Evolutionary conservation across 2,888 invertebrate genomes (phyloP), one percentile per base, ranked within the genome.

Genomic region (Eumacrocentrus americanus): DNA sequence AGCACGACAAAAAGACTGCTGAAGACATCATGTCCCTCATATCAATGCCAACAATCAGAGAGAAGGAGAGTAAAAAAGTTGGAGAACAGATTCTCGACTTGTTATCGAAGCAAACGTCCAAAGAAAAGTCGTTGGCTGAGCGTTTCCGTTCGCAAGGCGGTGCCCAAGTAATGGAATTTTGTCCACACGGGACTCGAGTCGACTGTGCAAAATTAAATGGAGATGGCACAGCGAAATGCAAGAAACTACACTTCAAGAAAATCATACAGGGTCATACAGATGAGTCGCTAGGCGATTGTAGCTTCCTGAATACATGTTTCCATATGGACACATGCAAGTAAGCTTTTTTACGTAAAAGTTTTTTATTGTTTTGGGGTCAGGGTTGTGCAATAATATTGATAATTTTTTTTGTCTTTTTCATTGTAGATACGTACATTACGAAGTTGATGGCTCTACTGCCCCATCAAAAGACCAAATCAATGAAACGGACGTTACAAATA

Each of bases 281-380:
- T 77, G 95, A 96, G 81, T 88, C 92, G 0, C 84, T 98, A 1
- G 98, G 98, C 0, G 98, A 98, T 80, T 98, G 98, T 78, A 97
- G 97, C 14, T 98, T 98, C 81, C 85, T 98, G 2, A 98, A 98
- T 80, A 98, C 98, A 0, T 98, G 98, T 81, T 98, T 98, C 78
- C 98, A 98, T 78, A 98, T 98, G 97, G 97, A 98, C 70, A 95
- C 94, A 37, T 98, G 98, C 88, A 97, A 97, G 88, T 90, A 73
- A 80, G 70, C 68, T 11, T 51, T 40, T 38, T 40, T 2, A 3
- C 2, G 9, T 40, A 9, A 2, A 25, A 9, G 14, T 11, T 51
- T 23, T 12, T 5, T 25, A 5, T 56, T 50, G 11, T 38, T 14
- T n/a, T 63, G 44, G 4, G 6, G 37, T 22, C 9, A 29, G 6